Evolutionary conservation across 2,113 vertebrate genomes (phyloP).

Genomic region (Melospiza georgiana): DNA sequence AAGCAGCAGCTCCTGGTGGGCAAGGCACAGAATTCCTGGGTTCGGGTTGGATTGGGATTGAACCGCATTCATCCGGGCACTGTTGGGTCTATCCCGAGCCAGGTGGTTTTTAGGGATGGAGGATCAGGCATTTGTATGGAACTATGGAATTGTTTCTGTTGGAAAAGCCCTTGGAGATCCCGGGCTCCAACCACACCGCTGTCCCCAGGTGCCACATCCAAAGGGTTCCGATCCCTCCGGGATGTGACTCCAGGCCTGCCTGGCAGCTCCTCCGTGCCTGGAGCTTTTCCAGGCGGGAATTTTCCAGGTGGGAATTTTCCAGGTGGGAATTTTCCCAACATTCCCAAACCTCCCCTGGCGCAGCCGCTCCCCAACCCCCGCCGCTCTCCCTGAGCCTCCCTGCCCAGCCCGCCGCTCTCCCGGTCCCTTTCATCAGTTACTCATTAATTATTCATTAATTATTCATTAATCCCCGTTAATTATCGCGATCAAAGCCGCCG

Average conservation of each 20-base stretch:
- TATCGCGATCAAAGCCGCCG: rapidly evolving
- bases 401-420: no score
- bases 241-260: background rate
- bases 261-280: background rate
- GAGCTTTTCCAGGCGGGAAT: background rate
- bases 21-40: conserved; percentile 57
- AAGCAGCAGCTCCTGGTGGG: conserved; percentile 70
- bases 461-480: background rate
- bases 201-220: background rate
- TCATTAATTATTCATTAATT: background rate
- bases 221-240: no score
- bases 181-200: rapidly evolving
- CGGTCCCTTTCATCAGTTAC: background rate
- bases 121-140: background rate
- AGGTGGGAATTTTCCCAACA: background rate
- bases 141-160: rapidly evolving
- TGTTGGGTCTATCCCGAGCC: background rate
- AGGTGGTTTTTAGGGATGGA: background rate
- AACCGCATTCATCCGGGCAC: background rate
- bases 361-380: background rate
- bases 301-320: background rate
- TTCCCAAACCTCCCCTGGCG: background rate
- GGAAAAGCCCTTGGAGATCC: background rate
- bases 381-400: background rate
- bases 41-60: conserved; percentile 58